Conservation (phyloP, 2,113 vertebrate genomes). For the Nipponia nippon region DNA sequence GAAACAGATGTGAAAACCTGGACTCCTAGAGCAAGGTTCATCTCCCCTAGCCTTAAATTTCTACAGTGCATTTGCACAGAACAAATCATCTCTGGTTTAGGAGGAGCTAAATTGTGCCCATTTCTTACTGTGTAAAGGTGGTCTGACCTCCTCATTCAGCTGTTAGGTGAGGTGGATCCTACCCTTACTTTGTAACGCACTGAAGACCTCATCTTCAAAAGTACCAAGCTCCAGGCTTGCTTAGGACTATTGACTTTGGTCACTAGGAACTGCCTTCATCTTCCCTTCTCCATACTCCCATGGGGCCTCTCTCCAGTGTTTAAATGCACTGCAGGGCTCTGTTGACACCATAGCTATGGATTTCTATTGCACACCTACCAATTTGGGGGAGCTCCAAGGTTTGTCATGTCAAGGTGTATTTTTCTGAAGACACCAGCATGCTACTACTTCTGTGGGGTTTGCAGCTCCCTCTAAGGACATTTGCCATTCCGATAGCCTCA, state of each 20-base stretch:
- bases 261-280: not conserved
- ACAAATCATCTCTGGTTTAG: not conserved
- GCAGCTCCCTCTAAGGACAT: not conserved
- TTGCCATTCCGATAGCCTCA: not conserved
- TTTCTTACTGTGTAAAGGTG: not conserved
- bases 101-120: not conserved
- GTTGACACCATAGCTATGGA: not conserved
- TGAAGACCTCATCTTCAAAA: not conserved
- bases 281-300: not conserved
- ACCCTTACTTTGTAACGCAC: not conserved
- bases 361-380: not conserved
- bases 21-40: not conserved
- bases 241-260: not conserved
- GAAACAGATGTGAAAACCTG: not conserved
- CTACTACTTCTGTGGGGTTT: not conserved
- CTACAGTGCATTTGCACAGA: not conserved
- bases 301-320: not conserved
- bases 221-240: not conserved
- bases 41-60: not conserved
- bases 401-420: not conserved
- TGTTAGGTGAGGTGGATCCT: not conserved
- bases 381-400: not conserved
- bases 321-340: not conserved
- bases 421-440: not conserved
- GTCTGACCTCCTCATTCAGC: not conserved